Base-by-base conservation (phyloP, 2,113 vertebrate species). In the Clinocottus analis region DNA sequence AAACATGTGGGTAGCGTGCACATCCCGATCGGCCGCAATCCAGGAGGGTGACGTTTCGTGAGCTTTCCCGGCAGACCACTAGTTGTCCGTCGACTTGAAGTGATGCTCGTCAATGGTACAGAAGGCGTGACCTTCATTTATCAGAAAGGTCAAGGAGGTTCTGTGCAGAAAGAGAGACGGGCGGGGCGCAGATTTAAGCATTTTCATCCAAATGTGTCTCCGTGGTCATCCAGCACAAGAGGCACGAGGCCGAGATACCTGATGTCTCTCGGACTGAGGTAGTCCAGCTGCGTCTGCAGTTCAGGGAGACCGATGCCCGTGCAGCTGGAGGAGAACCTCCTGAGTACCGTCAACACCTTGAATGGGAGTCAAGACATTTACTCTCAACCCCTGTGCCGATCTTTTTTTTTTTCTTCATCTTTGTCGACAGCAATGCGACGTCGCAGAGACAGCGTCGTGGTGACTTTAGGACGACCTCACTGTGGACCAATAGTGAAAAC, bases 71-170 rank as follows among this genome's bases (percentile, higher is more conserved):
- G 55, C 8, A 13, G 27, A 5, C 33, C 0, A 4, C 25, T 66
- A 65, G 25, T 92, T 90, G 0, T 17, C 21, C 0, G 95, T 94
- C 0, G 95, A 95, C 77, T 95, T 98, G 81, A 95, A 98, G 91
- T 97, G 96, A 41, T 96, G 90, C 23, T 98, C 96, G 83, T 98
- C 96, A 66, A 95, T 87, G 0, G 96, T 97, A 8, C 92, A 94
- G 85, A 96, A 98, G 89, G 97, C 94, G 62, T 96, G 95, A 19
- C 96, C 96, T 90, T 97, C 94, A 0, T 94, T 96, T 80, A 95
- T 90, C 3, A 97, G 96, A 87, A 96, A 96, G 31, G 92, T 92
- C 88, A 97, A 91, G 0, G 95, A 95, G 53, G 93, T 86, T 88
- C 97, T 98, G 85, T 5, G 67, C 70, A 72, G 59, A 13, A 14